Conservation (phyloP, 2,797 vertebrate genomes). For the Helostoma temminkii region DNA sequence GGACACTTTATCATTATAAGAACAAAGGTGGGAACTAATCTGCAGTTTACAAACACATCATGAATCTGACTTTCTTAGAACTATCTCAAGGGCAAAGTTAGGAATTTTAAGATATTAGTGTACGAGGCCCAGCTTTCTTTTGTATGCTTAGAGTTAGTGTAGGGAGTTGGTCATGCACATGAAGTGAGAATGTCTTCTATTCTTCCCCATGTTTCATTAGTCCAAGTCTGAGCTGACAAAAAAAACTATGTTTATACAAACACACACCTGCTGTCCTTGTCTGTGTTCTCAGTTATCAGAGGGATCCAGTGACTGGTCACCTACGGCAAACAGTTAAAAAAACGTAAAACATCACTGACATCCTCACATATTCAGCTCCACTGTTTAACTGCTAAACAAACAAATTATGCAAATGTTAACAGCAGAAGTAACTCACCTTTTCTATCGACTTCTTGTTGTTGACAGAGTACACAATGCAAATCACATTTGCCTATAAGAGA, state of each 20-base stretch:
- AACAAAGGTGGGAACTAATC: no score
- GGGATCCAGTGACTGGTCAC: slow-evolving; percentile 98
- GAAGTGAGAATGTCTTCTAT: background rate
- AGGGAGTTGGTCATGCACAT: no score
- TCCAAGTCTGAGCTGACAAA: slow-evolving; percentile 1
- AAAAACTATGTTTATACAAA: background rate
- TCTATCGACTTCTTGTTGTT: slow-evolving; percentile 87
- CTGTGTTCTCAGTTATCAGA: slow-evolving; percentile 95
- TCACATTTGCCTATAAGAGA: slow-evolving; percentile 83
- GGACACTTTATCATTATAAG: no score
- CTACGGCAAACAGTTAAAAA: slow-evolving; percentile 69
- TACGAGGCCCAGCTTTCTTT: no score
- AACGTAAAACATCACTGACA: background rate
- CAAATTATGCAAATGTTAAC: slow-evolving; percentile 32
- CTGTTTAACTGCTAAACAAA: slow-evolving; percentile 29
- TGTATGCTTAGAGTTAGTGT: no score
- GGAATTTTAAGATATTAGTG: no score
- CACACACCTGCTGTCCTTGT: slow-evolving; percentile 96
- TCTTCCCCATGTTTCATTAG: background rate
- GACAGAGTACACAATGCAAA: slow-evolving; percentile 87
- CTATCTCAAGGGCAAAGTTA: no score
- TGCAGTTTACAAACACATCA: no score
- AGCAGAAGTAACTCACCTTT: slow-evolving; percentile 75
- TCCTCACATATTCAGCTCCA: background rate
- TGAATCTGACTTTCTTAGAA: no score